Conservation (phyloP, 2,113 vertebrate species). For the Phodopus roborovskii region DNA sequence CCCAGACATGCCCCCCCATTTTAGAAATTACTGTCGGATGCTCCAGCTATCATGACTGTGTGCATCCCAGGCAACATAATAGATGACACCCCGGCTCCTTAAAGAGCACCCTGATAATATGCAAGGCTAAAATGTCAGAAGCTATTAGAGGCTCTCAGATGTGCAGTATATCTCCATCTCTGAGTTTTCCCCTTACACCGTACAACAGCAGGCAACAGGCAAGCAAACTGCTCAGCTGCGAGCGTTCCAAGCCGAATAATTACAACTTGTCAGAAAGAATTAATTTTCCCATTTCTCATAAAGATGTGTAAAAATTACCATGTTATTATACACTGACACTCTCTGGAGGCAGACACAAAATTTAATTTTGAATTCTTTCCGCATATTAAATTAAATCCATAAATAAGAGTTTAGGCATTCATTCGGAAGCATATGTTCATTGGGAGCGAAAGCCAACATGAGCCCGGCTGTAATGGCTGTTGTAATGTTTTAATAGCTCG, state of each 20-base stretch:
- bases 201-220: slow-evolving; percentile 95
- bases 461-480: slow-evolving; percentile 96
- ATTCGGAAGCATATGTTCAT: slow-evolving; percentile 99
- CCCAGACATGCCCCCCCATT: not conserved
- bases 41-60: slow-evolving; percentile 4
- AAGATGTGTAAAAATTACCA: slow-evolving; percentile 99
- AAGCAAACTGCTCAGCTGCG: slow-evolving; percentile 99
- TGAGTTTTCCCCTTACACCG: slow-evolving; percentile 86
- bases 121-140: slow-evolving; percentile 89
- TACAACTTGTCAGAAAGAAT: slow-evolving; percentile 99
- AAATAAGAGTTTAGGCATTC: slow-evolving; percentile 99
- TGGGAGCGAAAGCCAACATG: slow-evolving; percentile 94
- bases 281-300: slow-evolving; percentile 99
- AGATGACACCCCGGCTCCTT: slow-evolving; percentile 81
- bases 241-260: slow-evolving; percentile 99
- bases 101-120: slow-evolving; percentile 87
- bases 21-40: slow-evolving; percentile 51
- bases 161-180: slow-evolving; percentile 90
- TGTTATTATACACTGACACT: slow-evolving; percentile 99
- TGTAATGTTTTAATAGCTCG: slow-evolving; percentile 99
- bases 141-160: slow-evolving; percentile 89
- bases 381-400: slow-evolving; percentile 99
- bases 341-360: slow-evolving; percentile 99
- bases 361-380: slow-evolving; percentile 99
- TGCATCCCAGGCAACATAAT: slow-evolving; percentile 76